Evolutionary conservation across 2,888 invertebrate species (phyloP), one percentile per base, ranked within the genome.

Genomic region (Thereva nobilitata): DNA sequence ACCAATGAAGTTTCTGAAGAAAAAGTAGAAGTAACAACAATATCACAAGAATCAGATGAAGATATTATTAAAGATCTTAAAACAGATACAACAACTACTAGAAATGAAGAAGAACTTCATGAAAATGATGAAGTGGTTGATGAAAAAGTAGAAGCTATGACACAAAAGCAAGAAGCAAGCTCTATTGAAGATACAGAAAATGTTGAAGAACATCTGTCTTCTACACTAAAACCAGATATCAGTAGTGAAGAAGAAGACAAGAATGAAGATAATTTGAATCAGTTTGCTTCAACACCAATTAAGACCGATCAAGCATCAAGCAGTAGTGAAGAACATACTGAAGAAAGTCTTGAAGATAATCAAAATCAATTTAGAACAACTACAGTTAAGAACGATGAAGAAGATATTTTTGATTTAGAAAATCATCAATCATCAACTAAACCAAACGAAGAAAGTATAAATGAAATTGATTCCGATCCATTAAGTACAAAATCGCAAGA

Each of bases 171-270:
- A 7, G 35, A 35, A 52, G 9, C 35, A 23, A 23, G 23, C 23
- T 23, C 23, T 23, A 23, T 23, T 23, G 23, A 23, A 2, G 55
- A 55, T 41, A 1, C 40, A 10, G 37, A 38, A n/a, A 42, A 41
- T 38, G 8, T 3, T 10, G 55, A 55, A 47, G 47, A 47, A 47
- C 4, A 10, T 10, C 5, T 5, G 10, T 12, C 12, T 5, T 23
- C 23, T 23, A 23, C 23, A 23, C 23, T 23, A 23, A 23, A 23
- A 23, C 23, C 23, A 23, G 23, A 23, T 37, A 35, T 7, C n/a
- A 9, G n/a, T 5, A 37, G 4, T 9, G 53, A 53, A 10, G 53
- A 53, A 10, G 53, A 53, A 53, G 38, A 37, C n/a, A 35, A 53
- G 3, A 35, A n/a, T 37, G 35, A 35, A 37, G 53, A 53, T 5